A percentile compares a stretch with the other conserved stretches of the same genome.
These are phyloP conservation scores for Heliconius hortense DNA, from an alignment of 2,888 invertebrate species.

Conservation along the genomic window DNA sequence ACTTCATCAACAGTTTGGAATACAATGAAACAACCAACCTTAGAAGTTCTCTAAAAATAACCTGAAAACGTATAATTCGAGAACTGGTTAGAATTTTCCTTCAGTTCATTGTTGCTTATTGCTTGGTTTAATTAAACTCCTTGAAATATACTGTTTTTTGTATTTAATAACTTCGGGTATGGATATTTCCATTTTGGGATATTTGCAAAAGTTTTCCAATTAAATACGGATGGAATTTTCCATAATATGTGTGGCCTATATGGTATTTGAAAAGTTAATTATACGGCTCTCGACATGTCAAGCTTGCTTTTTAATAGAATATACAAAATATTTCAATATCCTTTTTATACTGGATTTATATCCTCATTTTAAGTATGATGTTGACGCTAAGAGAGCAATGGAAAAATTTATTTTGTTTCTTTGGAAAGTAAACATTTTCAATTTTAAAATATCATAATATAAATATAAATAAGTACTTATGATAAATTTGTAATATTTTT, in stretches of 20 bases:
- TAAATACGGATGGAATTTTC: neutral
- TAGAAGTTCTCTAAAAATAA: conserved; percentile 24
- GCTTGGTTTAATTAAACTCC: conserved; percentile 18
- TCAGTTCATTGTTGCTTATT: conserved; percentile 10
- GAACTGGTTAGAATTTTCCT: conserved; percentile 16
- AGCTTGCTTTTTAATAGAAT: neutral
- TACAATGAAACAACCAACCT: conserved; percentile 19
- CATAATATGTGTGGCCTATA: neutral
- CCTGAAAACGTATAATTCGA: conserved; percentile 19
- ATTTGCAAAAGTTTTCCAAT: neutral
- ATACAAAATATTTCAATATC: neutral
- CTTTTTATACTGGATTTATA: neutral
- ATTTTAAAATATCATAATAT: no score
- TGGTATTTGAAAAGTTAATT: neutral
- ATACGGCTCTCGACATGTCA: neutral
- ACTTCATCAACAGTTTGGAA: conserved; percentile 25
- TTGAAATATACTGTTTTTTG: neutral
- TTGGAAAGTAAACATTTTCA: no score
- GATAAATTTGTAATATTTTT: no score
- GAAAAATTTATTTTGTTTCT: no score
- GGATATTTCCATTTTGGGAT: neutral
- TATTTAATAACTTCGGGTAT: neutral
- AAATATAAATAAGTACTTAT: no score
- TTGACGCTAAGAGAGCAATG: neutral
- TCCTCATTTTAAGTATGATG: neutral